Conservation (phyloP, 2,888 invertebrate species). For the Panorpa germanica region DNA sequence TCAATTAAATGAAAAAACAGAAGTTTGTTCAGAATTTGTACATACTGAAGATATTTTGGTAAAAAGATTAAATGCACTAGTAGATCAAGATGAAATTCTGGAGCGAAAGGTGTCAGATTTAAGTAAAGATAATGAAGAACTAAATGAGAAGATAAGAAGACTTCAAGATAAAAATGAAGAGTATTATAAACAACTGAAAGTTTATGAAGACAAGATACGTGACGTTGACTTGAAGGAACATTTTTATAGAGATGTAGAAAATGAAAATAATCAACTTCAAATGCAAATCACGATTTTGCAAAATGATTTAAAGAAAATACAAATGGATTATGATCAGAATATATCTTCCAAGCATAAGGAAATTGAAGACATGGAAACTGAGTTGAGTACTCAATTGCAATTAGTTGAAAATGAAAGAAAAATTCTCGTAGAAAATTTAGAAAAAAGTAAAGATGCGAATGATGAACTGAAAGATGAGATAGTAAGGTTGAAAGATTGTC, state of each 20-base stretch:
- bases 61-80: conserved; percentile 37
- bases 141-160: conserved; percentile 25
- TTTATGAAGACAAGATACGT: conserved; percentile 13
- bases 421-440: conserved; percentile 34
- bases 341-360: conserved; percentile 23
- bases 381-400: conserved; percentile 25
- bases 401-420: conserved; percentile 18
- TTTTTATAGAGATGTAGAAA: conserved; percentile 20
- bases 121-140: conserved; percentile 29
- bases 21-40: conserved; percentile 35
- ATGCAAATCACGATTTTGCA: conserved; percentile 28
- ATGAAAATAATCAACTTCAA: conserved; percentile 28
- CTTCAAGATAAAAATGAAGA: conserved; percentile 27
- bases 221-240: conserved; percentile 2
- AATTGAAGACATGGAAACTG: conserved; percentile 29
- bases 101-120: conserved; percentile 34
- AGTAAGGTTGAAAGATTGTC: conserved; percentile 18
- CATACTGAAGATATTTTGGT: conserved; percentile 41
- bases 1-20: conserved; percentile 36
- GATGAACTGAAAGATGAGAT: conserved; percentile 32
- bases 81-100: conserved; percentile 40
- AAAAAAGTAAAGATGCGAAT: conserved; percentile 35
- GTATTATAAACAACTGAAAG: conserved; percentile 27
- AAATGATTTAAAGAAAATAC: conserved; percentile 27
- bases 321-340: conserved; percentile 23